Base-by-base conservation (phyloP, 1,140 invertebrate genomes). In the Cotesia typhae region DNA sequence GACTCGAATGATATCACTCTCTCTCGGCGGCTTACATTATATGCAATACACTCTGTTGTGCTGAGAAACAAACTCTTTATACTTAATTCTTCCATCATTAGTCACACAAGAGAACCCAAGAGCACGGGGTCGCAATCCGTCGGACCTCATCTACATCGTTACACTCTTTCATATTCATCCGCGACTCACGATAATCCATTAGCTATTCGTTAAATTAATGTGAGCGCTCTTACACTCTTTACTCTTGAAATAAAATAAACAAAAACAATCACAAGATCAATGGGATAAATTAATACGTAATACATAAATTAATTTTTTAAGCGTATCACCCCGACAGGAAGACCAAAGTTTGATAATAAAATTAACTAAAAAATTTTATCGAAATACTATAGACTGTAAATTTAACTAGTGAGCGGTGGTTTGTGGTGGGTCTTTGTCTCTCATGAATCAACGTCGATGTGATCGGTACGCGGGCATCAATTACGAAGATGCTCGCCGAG, bases 401-500 rank as follows among this genome's bases (percentile, higher is more conserved):
- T 28, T 52, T 4, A 20, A 36, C 36, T 14, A 59, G 10, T 70
- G 28, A 38, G n/a, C 67, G 38, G 4, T 20, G 10, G 5, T 12
- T 60, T 41, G 53, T 14, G 20, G 12, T 51, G 67, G 60, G 55
- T 73, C 72, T 57, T 69, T 74, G 72, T 73, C 73, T 68, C 73
- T 77, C 77, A 82, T 83, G 82, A 82, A 83, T 84, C 82, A 85
- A 83, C 77, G 80, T 83, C 79, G 75, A 83, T 80, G 81, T 81
- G 77, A 82, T 82, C 78, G 75, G 78, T 75, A 74, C 75, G 74
- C 70, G 74, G 74, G 77, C 80, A 82, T 82, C 81, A 79, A 81
- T 82, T 81, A 82, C 81, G 75, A 77, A 47, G 78, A 79, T 76
- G 71, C 79, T 78, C 75, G 75, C 52, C 73, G 77, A 80, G 77